phyloP scores from a whole-genome alignment of 1,140 invertebrate species.

The Drosophila pruinosa region DNA sequence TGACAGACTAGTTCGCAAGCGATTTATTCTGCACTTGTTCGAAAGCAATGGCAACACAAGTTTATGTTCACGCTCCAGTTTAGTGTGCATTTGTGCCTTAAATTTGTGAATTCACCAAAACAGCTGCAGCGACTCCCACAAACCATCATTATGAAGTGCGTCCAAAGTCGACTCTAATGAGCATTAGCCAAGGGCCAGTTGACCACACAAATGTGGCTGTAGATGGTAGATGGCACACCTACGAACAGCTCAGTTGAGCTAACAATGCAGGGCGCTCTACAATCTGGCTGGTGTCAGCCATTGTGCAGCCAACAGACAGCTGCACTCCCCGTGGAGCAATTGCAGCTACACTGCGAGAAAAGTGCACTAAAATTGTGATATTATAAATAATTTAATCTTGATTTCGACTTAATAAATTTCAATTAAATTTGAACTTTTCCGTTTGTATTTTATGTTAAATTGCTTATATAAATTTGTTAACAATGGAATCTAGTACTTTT shows the following conservation, averaged over 20 bases:
- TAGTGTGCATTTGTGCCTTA: not conserved
- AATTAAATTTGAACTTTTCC: no score
- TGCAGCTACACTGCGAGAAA: slow-evolving; percentile 9
- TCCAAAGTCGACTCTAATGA: not conserved
- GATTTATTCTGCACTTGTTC: slow-evolving; percentile 41
- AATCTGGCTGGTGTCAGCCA: not conserved
- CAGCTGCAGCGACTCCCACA: not conserved
- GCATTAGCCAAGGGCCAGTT: not conserved
- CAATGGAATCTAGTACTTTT: no score
- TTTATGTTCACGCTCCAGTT: slow-evolving; percentile 49
- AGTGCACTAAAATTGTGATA: no score
- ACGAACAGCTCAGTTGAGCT: not conserved
- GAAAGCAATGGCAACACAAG: not conserved
- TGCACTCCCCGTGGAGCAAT: not conserved
- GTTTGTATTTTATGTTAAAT: no score
- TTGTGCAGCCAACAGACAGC: not conserved
- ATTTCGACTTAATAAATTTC: no score
- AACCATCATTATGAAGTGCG: not conserved
- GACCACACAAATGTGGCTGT: not conserved
- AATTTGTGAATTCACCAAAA: not conserved
- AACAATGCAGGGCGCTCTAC: not conserved
- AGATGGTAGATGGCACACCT: not conserved
- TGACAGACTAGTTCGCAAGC: slow-evolving; percentile 67
- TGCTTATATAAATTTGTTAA: no score
- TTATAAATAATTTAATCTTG: no score